Evolutionary conservation across 2,113 vertebrate species (phyloP), one percentile per base, ranked within the genome.

Genomic region (Clarias batrachus): DNA sequence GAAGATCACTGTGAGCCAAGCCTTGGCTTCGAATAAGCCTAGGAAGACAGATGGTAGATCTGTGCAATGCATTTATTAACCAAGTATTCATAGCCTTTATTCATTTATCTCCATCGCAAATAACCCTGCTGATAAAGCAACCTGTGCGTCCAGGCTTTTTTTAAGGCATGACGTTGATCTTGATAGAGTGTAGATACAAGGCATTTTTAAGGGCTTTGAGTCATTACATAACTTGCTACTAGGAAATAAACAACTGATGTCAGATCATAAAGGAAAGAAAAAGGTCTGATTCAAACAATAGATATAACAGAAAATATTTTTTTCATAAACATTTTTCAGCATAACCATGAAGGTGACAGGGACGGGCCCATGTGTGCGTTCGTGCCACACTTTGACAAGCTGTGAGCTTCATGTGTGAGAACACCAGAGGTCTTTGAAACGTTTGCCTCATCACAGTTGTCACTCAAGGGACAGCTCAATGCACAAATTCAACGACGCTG

Each of bases 311-410:
- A 13, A 25, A 25, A n/a, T 6, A 25, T 21, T 74, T 52, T 48
- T 48, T 48, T 8, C 48, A 37, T 37, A 2, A 10, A 41, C 10
- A 0, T 16, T 71, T 71, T 65, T 30, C 56, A 23, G 9, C 48
- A 5, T 13, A 19, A 23, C 14, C 11, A 30, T 23, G 37, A 48
- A 52, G 70, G 71, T 13, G 70, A 41, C 83, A n/a, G 68, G 19
- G 62, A 41, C 3, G 77, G 59, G 71, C 59, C 59, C 48, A 6
- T 25, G 8, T 30, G 25, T 27, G 23, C 16, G 37, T 54, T 78
- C 73, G 71, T 66, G 81, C 25, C 33, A 76, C 74, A 83, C 41
- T 79, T 73, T 81, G 57, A n/a, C 79, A 30, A 77, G 82, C 59
- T 73, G 71, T 60, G 30, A 62, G 66, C 57, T 70, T 68, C 52